These are phyloP conservation scores for Oncorhynchus tshawytscha DNA, from an alignment of 2,113 vertebrate species.

Conservation along the genomic window DNA sequence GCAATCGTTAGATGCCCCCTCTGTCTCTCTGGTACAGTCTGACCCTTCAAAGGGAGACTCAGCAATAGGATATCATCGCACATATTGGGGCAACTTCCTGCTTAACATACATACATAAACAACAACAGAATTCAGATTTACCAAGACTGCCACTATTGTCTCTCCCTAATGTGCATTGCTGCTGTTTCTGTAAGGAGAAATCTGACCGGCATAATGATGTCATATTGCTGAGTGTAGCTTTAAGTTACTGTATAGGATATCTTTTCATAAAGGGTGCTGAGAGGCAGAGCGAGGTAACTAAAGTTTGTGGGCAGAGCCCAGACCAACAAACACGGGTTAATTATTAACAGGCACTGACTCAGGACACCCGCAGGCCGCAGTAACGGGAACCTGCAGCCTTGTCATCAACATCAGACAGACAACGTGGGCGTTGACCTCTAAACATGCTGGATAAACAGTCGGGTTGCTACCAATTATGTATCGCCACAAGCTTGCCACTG, in stretches of 20 bases:
- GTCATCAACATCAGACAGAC: slow-evolving; percentile 35
- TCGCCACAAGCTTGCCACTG: too few species aligned
- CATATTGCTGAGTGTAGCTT: background rate
- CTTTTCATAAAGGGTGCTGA: background rate
- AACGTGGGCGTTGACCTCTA: slow-evolving; percentile 2
- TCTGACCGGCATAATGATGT: background rate
- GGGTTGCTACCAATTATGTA: slow-evolving; percentile 7
- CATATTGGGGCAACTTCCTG: too few species aligned
- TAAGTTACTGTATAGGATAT: background rate
- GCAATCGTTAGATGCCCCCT: too few species aligned
- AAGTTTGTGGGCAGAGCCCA: slow-evolving; percentile 33
- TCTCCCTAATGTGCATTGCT: too few species aligned
- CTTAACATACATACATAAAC: too few species aligned
- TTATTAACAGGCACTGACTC: slow-evolving; percentile 55
- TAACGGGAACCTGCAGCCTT: slow-evolving; percentile 45
- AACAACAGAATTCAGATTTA: too few species aligned
- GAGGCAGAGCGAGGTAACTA: slow-evolving; percentile 41
- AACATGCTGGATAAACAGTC: slow-evolving; percentile 1
- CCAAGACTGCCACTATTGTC: too few species aligned
- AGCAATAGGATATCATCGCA: too few species aligned
- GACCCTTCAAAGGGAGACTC: too few species aligned
- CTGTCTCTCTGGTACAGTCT: too few species aligned
- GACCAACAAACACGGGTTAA: slow-evolving; percentile 55
- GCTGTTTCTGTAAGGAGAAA: too few species aligned
- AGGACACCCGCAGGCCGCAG: slow-evolving; percentile 21